Percentiles rank a stretch among this genome's conserved stretches.
Evolutionary conservation across 2,888 invertebrate species (phyloP).

Genomic region (Poecilus cupreus): DNA sequence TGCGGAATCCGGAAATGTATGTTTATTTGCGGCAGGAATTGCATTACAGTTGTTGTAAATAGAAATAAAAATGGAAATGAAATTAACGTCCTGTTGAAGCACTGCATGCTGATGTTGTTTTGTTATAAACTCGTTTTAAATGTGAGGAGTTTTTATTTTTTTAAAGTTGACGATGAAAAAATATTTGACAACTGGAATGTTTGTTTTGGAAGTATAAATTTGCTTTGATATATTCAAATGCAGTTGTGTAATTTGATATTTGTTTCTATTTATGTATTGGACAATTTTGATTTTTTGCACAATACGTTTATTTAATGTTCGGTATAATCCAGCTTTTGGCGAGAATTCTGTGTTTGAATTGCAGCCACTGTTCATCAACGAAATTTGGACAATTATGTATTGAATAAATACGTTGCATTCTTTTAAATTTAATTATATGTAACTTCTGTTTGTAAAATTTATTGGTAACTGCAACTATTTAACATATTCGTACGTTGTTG

Average conservation of each 20-base stretch:
- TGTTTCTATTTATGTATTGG: neutral
- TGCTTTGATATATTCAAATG: neutral
- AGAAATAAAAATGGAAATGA: constrained; percentile 26
- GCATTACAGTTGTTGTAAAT: constrained; percentile 8
- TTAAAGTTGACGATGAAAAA: neutral
- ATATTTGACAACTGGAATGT: constrained; percentile 6
- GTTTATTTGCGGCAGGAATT: constrained; percentile 25
- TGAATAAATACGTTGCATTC: too few species aligned
- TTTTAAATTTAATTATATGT: too few species aligned
- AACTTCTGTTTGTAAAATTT: too few species aligned
- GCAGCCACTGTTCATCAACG: too few species aligned
- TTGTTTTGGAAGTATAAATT: neutral
- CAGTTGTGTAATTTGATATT: neutral
- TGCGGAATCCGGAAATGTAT: neutral
- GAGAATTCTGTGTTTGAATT: too few species aligned
- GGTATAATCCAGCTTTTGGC: too few species aligned
- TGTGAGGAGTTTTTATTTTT: neutral
- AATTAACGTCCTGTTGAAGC: constrained; percentile 13
- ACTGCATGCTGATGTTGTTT: neutral
- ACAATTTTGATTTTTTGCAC: neutral
- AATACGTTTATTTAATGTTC: too few species aligned
- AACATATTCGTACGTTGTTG: too few species aligned
- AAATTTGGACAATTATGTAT: too few species aligned
- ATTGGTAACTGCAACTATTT: too few species aligned
- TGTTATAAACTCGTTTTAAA: constrained; percentile 3